Evolutionary conservation across 1,140 invertebrate species (phyloP), one percentile per base, ranked within the genome.

Genomic region (Papilio polytes): DNA sequence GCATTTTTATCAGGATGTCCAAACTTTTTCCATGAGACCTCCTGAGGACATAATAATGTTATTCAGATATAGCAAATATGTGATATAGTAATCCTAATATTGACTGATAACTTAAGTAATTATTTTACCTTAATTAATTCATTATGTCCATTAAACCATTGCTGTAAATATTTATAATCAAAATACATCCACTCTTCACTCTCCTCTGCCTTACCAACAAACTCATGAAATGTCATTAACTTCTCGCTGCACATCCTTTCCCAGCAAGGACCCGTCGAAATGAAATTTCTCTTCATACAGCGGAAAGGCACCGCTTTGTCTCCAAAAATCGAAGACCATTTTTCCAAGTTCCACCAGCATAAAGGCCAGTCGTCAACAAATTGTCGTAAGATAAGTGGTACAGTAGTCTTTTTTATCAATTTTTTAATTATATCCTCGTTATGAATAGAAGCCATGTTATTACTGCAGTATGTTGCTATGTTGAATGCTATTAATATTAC

Each of bases 111-210:
- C 7, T 2, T 56, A 7, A 56, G 8, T 9, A 20, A 18, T 56
- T 20, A 20, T 78, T 36, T 84, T 90, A 97, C 96, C 89, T 96
- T 92, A 80, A 96, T 88, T 86, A 98, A 89, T 87, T 97, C 95
- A 87, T 95, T 87, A 78, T 96, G 94, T 80, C 95, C 92, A 85
- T 95, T 85, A 87, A 97, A 96, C 96, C 97, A 96, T 81, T 97
- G 95, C 78, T 96, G 95, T 92, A 98, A 96, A 92, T 98, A 96
- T 94, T 98, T 98, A 90, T 98, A 98, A 93, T 98, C 98, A 95
- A 97, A 97, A 90, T 98, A 98, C 91, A 97, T 96, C 97, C 97
- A 98, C 78, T 95, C 90, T 66, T 95, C 81, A 51, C 89, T 85
- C 31, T 86, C 85, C 63, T 85, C 82, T 74, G 95, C 79, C 78